Evolutionary conservation across 2,888 invertebrate genomes (phyloP).

Genomic region (Petrophora chlorosata): DNA sequence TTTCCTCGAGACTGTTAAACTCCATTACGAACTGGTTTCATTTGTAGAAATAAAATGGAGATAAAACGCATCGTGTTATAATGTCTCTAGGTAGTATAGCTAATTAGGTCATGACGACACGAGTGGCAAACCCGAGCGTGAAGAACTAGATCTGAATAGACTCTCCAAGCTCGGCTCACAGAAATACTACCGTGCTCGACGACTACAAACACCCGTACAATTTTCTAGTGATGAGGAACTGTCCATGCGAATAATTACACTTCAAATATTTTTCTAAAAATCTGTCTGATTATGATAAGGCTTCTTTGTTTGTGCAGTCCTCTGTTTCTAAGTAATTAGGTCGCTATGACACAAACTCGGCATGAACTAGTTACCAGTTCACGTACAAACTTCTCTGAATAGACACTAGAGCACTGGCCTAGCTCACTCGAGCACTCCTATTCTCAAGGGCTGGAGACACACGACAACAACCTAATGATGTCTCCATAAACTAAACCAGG

Average conservation of each 20-base stretch:
- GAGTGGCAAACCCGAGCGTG: not conserved
- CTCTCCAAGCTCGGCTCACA: conserved; percentile 6
- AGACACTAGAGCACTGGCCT: conserved; percentile 24
- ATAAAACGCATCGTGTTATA: not conserved
- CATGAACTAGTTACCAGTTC: conserved; percentile 22
- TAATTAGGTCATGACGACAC: conserved; percentile 12
- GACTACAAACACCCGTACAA: conserved; percentile 6
- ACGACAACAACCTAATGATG: conserved; percentile 36
- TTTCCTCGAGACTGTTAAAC: no score
- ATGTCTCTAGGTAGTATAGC: no score
- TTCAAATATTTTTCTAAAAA: no score
- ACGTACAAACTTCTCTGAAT: conserved; percentile 32
- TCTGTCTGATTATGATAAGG: no score
- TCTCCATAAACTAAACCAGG: conserved; percentile 18
- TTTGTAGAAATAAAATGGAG: not conserved
- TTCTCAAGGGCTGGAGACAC: conserved; percentile 18
- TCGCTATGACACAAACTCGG: conserved; percentile 5
- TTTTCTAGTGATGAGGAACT: not conserved
- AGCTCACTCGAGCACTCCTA: conserved; percentile 23
- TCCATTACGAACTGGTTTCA: no score
- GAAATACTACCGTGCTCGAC: conserved; percentile 5
- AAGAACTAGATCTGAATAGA: conserved; percentile 16
- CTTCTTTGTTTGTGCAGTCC: not conserved
- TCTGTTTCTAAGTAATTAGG: conserved; percentile 3
- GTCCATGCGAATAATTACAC: not conserved